Percentiles rank a stretch among this genome's conserved stretches.
Conservation (phyloP, 1,140 invertebrate species). For the Aphaenogaster floridana region DNA sequence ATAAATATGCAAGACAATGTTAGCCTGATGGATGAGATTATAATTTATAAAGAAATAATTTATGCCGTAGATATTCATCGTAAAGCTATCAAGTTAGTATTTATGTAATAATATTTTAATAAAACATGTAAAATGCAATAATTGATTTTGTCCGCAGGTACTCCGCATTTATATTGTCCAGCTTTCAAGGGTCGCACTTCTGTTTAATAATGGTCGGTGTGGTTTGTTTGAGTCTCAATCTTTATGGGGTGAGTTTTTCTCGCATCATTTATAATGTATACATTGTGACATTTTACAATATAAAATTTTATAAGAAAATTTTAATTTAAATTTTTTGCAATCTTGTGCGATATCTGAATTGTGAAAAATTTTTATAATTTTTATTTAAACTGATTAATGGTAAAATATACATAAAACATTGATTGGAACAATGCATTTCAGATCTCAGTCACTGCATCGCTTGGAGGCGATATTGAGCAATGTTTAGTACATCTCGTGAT, state of each 20-base stretch:
- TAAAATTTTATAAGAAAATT: too few species aligned
- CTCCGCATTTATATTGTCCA: background rate
- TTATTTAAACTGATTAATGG: background rate
- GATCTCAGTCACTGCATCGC: background rate
- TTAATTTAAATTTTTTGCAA: too few species aligned
- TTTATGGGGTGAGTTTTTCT: background rate
- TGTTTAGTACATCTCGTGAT: background rate
- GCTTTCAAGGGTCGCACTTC: background rate
- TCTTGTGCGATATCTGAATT: too few species aligned
- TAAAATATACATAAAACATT: background rate
- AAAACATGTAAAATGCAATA: too few species aligned
- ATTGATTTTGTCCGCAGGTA: background rate
- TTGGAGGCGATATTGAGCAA: background rate
- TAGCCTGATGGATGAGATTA: background rate
- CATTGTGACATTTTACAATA: too few species aligned
- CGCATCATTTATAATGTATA: background rate
- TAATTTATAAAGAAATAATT: background rate
- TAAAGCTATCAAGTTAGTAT: conserved; percentile 14
- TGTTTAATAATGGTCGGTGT: background rate
- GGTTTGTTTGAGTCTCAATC: background rate
- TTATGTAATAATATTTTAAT: background rate
- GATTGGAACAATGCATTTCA: background rate
- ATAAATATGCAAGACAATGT: background rate
- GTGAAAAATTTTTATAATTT: background rate
- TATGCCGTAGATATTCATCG: conserved; percentile 2